phyloP scores from a whole-genome alignment of 1,140 invertebrate genomes.

The Drosophila parabipectinata region DNA sequence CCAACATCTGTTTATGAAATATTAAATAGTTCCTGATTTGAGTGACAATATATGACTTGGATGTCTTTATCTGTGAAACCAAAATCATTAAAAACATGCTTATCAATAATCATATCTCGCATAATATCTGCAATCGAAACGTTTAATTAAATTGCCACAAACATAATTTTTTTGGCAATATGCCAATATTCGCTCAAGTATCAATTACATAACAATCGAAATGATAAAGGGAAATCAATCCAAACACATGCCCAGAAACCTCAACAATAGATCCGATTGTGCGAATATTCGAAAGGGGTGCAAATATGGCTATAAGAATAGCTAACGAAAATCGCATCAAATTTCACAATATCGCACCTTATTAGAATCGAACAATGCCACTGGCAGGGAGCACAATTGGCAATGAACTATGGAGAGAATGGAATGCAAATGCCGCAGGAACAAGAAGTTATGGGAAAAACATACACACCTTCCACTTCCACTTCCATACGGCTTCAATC shows the following conservation, averaged over 20 bases:
- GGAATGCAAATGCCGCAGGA: conserved; percentile 43
- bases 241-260: conserved; percentile 51
- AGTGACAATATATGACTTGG: no score
- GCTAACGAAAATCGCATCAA: conserved; percentile 79
- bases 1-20: conserved; percentile 27
- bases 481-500: conserved; percentile 6
- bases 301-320: conserved; percentile 53
- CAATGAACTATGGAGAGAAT: conserved; percentile 25
- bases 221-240: conserved; percentile 48
- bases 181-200: conserved; percentile 58
- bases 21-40: neutral
- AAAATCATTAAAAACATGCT: conserved; percentile 1
- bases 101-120: conserved; percentile 1
- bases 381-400: conserved; percentile 31
- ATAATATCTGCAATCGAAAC: conserved; percentile 15
- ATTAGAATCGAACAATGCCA: conserved; percentile 72
- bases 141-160: conserved; percentile 52
- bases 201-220: conserved; percentile 70
- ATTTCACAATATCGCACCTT: conserved; percentile 84
- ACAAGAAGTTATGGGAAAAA: conserved; percentile 82
- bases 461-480: conserved; percentile 66
- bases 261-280: conserved; percentile 53
- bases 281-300: conserved; percentile 54
- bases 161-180: conserved; percentile 44
- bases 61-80: neutral